Evolutionary conservation across 1,140 invertebrate species (phyloP).

Genomic region (Drosophila santomea): DNA sequence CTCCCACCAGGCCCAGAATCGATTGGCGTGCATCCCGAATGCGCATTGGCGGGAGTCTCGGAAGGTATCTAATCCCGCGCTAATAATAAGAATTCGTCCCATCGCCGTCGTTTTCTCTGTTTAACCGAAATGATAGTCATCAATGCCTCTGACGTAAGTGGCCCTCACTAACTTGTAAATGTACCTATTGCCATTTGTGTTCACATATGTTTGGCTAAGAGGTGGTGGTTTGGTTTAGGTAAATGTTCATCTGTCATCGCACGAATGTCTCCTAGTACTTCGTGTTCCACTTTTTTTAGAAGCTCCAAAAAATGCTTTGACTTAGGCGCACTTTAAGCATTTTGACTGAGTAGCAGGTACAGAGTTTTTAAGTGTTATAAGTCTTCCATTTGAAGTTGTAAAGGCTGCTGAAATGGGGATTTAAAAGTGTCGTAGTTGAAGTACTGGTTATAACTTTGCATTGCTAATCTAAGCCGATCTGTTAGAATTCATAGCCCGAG

Average conservation of each 20-base stretch:
- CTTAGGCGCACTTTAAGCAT: constrained; percentile 60
- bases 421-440: neutral
- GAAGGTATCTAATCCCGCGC: constrained; percentile 14
- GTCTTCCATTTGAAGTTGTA: constrained; percentile 12
- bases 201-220: constrained; percentile 13
- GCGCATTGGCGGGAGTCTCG: constrained; percentile 41
- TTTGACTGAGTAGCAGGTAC: constrained; percentile 69
- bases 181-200: neutral
- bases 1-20: constrained; percentile 15
- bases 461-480: neutral
- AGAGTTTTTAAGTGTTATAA: constrained; percentile 22
- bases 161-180: constrained; percentile 20
- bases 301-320: constrained; percentile 56
- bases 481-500: constrained; percentile 10
- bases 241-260: neutral
- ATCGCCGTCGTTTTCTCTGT: constrained; percentile 56
- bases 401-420: constrained; percentile 11
- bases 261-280: neutral
- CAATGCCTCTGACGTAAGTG: constrained; percentile 75
- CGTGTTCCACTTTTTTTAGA: constrained; percentile 34
- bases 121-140: constrained; percentile 70
- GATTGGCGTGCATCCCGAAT: constrained; percentile 46
- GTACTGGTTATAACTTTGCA: constrained; percentile 14
- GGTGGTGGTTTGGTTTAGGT: constrained; percentile 14
- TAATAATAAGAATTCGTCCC: constrained; percentile 73